Conservation (phyloP, 2,113 vertebrate genomes). For the Clarias batrachus region DNA sequence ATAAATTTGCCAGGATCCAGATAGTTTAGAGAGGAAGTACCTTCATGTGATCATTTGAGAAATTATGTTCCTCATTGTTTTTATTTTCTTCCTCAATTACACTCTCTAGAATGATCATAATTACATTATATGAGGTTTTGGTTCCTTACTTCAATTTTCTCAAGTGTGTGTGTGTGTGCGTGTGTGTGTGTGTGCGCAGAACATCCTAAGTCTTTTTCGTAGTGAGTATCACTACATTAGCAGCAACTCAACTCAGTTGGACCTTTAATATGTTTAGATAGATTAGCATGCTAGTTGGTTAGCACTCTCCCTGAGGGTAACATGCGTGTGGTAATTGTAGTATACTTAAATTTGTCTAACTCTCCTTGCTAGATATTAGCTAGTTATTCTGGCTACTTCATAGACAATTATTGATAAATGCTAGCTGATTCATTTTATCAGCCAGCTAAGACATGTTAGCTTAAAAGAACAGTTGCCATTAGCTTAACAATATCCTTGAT, state of each 20-base stretch:
- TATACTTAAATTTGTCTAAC: not conserved
- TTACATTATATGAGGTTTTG: not conserved
- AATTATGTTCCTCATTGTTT: not conserved
- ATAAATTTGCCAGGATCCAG: not conserved
- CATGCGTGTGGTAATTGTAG: not conserved
- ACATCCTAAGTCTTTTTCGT: too few species aligned
- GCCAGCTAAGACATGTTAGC: not conserved
- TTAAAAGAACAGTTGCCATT: not conserved
- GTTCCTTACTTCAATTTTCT: not conserved
- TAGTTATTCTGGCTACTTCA: not conserved
- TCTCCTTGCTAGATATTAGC: not conserved
- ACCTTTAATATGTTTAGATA: not conserved
- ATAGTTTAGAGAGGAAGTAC: not conserved
- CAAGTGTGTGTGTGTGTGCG: not conserved
- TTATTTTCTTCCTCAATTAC: not conserved
- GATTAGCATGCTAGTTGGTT: not conserved
- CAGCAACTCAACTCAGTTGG: not conserved
- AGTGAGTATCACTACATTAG: too few species aligned
- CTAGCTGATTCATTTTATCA: not conserved
- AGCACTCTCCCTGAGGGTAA: not conserved
- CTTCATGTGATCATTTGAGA: not conserved
- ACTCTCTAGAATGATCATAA: not conserved
- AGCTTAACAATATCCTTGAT: not conserved
- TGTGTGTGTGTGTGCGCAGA: not conserved
- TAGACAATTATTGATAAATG: not conserved